phyloP scores from a whole-genome alignment of 2,113 vertebrate genomes.

The Ciconia boyciana region DNA sequence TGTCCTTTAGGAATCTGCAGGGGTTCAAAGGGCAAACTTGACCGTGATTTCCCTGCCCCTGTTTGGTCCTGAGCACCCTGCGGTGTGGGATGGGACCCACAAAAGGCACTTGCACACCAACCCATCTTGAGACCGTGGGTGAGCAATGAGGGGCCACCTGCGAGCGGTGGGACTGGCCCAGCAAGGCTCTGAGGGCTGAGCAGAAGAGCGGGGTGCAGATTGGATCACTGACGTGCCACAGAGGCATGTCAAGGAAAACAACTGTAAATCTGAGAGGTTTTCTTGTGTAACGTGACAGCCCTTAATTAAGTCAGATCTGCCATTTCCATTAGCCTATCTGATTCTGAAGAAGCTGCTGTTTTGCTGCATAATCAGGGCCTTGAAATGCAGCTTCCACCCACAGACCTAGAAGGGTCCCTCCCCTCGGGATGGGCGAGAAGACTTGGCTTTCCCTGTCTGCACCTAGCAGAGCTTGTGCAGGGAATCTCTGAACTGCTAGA shows the following conservation, averaged over 20 bases:
- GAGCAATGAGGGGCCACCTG: neutral
- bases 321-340: neutral
- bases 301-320: neutral
- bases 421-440: neutral
- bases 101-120: fast-evolving
- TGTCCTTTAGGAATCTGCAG: fast-evolving
- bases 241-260: neutral
- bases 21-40: fast-evolving
- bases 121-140: fast-evolving
- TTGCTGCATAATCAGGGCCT: conserved; percentile 18
- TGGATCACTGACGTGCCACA: fast-evolving
- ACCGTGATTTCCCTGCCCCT: neutral
- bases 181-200: neutral
- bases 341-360: neutral
- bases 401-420: neutral
- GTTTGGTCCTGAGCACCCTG: fast-evolving
- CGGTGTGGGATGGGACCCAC: neutral
- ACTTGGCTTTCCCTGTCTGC: neutral
- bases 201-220: neutral
- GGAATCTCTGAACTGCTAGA: neutral
- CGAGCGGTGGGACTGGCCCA: fast-evolving
- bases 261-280: neutral
- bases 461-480: neutral
- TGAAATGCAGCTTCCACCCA: conserved; percentile 7
- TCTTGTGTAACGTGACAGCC: neutral